Conservation (phyloP, 2,797 vertebrate genomes). For the Pagetopsis macropterus region DNA sequence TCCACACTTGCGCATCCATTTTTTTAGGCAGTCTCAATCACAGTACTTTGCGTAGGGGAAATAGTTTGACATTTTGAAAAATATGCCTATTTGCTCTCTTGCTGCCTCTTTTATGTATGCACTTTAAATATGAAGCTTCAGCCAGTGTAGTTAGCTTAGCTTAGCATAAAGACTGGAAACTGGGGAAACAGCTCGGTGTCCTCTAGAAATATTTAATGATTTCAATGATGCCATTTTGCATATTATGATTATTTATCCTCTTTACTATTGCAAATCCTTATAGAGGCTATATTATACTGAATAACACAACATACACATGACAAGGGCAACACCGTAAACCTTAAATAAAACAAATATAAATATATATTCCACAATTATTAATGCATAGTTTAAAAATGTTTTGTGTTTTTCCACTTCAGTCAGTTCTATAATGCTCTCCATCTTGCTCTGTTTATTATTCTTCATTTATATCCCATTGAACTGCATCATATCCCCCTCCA, state of each 20-base stretch:
- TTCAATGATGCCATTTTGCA: not conserved
- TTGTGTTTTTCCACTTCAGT: not conserved
- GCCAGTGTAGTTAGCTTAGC: not conserved
- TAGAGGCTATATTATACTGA: too few species aligned
- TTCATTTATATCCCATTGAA: slow-evolving; percentile 32
- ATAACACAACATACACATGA: not conserved
- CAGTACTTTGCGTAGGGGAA: not conserved
- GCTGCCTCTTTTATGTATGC: too few species aligned
- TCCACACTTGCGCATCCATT: not conserved
- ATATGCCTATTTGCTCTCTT: not conserved
- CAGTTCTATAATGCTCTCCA: slow-evolving; percentile 1
- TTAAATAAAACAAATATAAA: not conserved
- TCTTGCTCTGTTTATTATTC: slow-evolving; percentile 24
- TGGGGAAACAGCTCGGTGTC: too few species aligned
- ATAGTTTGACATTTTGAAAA: too few species aligned
- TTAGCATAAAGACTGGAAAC: not conserved
- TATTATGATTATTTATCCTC: not conserved
- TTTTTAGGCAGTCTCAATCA: not conserved
- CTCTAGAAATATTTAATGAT: too few species aligned
- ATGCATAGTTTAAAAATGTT: slow-evolving; percentile 1
- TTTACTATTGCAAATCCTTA: too few species aligned
- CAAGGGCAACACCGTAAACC: not conserved
- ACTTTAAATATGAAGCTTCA: not conserved
- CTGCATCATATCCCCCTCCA: slow-evolving; percentile 40
- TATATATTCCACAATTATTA: not conserved